Evolutionary conservation across 2,113 vertebrate genomes (phyloP).

Genomic region (Grus americana): DNA sequence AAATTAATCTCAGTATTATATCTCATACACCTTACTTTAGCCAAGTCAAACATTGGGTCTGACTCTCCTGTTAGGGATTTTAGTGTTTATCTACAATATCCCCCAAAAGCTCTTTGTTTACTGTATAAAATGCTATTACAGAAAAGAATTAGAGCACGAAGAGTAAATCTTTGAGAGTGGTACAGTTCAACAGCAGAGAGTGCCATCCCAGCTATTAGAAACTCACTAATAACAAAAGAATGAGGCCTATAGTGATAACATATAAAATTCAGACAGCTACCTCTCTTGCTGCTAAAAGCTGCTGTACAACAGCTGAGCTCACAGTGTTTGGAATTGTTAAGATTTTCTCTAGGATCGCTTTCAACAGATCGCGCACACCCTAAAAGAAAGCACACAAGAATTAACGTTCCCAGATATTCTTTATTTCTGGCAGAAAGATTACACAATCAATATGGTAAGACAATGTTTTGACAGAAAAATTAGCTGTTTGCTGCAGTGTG

Average conservation of each 20-base stretch:
- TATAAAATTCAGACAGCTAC: slow-evolving; percentile 68
- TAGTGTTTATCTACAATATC: neutral
- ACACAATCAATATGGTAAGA: neutral
- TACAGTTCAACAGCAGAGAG: no score
- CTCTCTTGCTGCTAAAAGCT: slow-evolving; percentile 93
- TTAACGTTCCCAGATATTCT: fast-evolving
- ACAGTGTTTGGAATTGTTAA: slow-evolving; percentile 93
- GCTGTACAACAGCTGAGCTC: slow-evolving; percentile 96
- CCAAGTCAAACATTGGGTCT: neutral
- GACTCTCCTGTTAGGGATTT: neutral
- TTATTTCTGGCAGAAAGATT: neutral
- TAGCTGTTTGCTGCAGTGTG: neutral
- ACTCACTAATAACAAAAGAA: neutral
- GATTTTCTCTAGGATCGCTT: slow-evolving; percentile 95
- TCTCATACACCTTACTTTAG: neutral
- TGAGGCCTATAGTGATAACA: neutral
- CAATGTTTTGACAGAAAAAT: neutral
- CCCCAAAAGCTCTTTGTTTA: neutral
- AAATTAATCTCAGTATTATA: neutral
- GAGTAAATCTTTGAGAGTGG: neutral
- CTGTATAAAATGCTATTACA: neutral
- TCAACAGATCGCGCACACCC: slow-evolving; percentile 95
- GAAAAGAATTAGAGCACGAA: neutral
- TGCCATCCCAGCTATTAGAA: neutral
- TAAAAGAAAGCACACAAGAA: slow-evolving; percentile 51